Evolutionary conservation across 1,140 invertebrate genomes (phyloP).

Genomic region (Pseudobourletiella spinata): DNA sequence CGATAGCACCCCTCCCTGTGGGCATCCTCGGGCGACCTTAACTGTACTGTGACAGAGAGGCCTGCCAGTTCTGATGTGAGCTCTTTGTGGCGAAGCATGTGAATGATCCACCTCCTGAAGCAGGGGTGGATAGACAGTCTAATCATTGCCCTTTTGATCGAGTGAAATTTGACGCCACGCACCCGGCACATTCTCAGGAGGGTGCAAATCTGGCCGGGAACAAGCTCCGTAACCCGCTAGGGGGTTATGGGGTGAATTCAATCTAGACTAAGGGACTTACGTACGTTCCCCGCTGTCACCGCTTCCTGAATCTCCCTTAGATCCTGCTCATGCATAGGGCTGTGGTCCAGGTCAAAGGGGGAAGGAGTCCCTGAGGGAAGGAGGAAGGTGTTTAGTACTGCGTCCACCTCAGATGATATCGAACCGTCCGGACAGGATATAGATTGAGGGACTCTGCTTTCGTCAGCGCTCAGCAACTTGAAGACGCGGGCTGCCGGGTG

Average conservation of each 20-base stretch:
- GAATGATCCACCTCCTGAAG: not conserved
- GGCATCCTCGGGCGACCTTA: slow-evolving; percentile 2
- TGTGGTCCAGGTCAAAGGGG: not conserved
- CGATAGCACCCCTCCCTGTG: slow-evolving; percentile 20
- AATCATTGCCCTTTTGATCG: not conserved
- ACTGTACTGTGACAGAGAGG: not conserved
- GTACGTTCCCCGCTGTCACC: not conserved
- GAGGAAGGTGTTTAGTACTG: not conserved
- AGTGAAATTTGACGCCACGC: not conserved
- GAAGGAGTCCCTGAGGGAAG: too few species aligned
- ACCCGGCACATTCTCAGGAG: slow-evolving; percentile 12
- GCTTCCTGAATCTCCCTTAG: not conserved
- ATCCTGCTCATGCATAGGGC: not conserved
- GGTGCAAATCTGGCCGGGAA: not conserved
- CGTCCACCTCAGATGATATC: not conserved
- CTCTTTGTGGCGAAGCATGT: not conserved
- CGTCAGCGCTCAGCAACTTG: not conserved
- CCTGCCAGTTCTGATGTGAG: not conserved
- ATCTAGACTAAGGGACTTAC: slow-evolving; percentile 17
- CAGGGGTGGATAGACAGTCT: not conserved
- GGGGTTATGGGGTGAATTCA: slow-evolving; percentile 20
- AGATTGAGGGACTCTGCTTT: too few species aligned
- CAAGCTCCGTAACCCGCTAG: not conserved
- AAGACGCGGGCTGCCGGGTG: not conserved
- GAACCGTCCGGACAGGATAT: not conserved